Base-by-base conservation (phyloP, 2,888 invertebrate species). In the Invenusta paracnida region DNA sequence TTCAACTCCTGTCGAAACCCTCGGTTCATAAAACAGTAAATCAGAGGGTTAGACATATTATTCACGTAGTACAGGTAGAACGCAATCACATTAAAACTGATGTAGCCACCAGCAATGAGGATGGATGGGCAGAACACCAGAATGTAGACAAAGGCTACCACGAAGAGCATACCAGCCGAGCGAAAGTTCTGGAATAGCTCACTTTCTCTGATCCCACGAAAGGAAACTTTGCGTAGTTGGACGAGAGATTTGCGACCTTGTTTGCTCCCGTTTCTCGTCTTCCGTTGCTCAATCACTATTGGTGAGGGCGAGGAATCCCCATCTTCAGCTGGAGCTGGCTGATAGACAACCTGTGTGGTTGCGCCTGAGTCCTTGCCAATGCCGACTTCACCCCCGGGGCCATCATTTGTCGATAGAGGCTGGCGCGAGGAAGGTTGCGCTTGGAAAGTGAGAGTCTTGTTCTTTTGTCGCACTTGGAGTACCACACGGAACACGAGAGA, bases 1-100 rank as follows among this genome's bases (percentile, higher is more conserved):
- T 73, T 73, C 73, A 84, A 29, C 11, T 84, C 84, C 28, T 48
- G 67, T 11, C 84, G 84, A 67, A 84, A 84, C 25, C 73, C 73
- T 28, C 67, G 73, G 67, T 84, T 84, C 84, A 84, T 84, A 25
- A 84, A 84, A 67, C 84, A 84, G 23, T 84, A 84, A 23, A 84
- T 67, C 1, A 84, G 17, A 27, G 84, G 84, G 28, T 84, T 84
- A 0, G 84, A 30, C 27, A 67, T 67, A 25, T 84, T 84, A 30
- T 84, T 84, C 27, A 84, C n/a, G 67, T 84, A 84, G 27, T 84
- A 84, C n/a, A 84, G 27, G 73, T 84, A 67, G 5, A 67, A 84
- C 2, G 28, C 67, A 67, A 84, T 5, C 1, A 84, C 17, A 84
- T 84, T 84, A 5, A 84, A 84, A n/a, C 27, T 0, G 0, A 84